Evolutionary conservation across 2,888 invertebrate species (phyloP).

Genomic region (Thecocarcelia acutangulata): DNA sequence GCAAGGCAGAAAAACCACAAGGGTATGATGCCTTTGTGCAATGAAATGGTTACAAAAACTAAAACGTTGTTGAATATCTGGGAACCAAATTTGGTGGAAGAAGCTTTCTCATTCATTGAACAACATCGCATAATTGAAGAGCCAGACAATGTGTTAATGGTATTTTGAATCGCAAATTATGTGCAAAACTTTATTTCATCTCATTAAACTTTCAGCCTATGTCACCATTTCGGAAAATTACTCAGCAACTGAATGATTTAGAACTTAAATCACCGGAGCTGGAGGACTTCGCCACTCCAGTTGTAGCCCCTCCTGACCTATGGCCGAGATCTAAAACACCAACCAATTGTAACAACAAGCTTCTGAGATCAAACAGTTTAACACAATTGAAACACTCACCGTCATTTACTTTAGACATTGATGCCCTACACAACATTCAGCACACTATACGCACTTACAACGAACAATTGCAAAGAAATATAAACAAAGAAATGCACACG

Average conservation of each 20-base stretch:
- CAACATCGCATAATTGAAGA: slow-evolving; percentile 84
- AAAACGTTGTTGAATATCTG: slow-evolving; percentile 90
- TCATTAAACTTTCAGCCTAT: slow-evolving; percentile 81
- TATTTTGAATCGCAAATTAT: slow-evolving; percentile 51
- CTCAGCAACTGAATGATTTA: slow-evolving; percentile 88
- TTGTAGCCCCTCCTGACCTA: slow-evolving; percentile 85
- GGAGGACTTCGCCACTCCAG: slow-evolving; percentile 87
- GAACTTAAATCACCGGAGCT: slow-evolving; percentile 88
- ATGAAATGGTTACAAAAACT: slow-evolving; percentile 90
- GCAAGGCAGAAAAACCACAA: slow-evolving; percentile 88
- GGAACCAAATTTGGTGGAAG: slow-evolving; percentile 93
- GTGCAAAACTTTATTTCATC: neutral
- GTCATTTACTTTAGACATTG: slow-evolving; percentile 75
- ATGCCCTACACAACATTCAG: slow-evolving; percentile 79
- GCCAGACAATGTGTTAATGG: slow-evolving; percentile 81
- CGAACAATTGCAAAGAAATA: slow-evolving; percentile 74
- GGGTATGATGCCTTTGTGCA: slow-evolving; percentile 89
- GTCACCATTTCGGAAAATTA: slow-evolving; percentile 89
- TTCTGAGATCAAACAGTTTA: slow-evolving; percentile 78
- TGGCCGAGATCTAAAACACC: slow-evolving; percentile 83
- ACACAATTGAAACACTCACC: slow-evolving; percentile 72
- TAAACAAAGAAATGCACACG: slow-evolving; percentile 13
- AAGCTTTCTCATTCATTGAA: slow-evolving; percentile 91
- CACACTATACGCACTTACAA: slow-evolving; percentile 79
- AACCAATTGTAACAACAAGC: slow-evolving; percentile 67